Evolutionary conservation across 2,797 vertebrate genomes (phyloP).

Genomic region (Lophura swinhoii): DNA sequence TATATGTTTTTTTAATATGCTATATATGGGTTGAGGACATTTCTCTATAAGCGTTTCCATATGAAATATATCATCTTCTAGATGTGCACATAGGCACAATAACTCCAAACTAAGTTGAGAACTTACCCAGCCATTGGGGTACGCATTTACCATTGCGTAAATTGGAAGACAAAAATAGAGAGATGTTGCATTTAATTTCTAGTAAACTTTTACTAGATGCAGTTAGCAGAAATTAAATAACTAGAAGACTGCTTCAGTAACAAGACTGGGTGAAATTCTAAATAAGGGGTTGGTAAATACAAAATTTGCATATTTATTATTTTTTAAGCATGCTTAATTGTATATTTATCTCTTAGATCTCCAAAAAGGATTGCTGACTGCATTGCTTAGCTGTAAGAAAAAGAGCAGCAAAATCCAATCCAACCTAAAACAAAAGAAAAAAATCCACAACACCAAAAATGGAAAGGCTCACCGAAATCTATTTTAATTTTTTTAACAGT

Average conservation of each 20-base stretch:
- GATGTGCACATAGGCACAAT: constrained; percentile 59
- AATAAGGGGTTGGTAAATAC: constrained; percentile 22
- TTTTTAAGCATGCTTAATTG: constrained; percentile 9
- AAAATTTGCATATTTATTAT: constrained; percentile 34
- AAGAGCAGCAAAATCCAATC: neutral
- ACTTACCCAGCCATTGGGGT: neutral
- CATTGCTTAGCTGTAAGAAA: neutral
- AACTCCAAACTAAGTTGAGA: constrained; percentile 59
- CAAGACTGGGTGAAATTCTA: neutral
- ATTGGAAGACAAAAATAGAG: constrained; percentile 52
- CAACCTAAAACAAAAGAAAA: neutral
- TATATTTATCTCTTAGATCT: neutral
- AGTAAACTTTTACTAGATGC: constrained; percentile 25
- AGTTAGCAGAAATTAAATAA: constrained; percentile 61
- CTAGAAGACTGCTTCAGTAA: constrained; percentile 25
- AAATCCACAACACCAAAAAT: neutral
- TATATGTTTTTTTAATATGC: constrained; percentile 63
- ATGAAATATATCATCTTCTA: constrained; percentile 70
- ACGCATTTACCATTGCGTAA: neutral
- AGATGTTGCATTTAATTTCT: constrained; percentile 12
- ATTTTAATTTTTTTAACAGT: neutral
- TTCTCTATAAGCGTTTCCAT: constrained; percentile 65
- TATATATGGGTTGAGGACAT: constrained; percentile 49
- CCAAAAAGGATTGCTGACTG: neutral
- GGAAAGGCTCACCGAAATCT: neutral